These are phyloP conservation scores for Gonatopus flavifemur DNA, from an alignment of 1,140 invertebrate genomes.

Conservation along the genomic window DNA sequence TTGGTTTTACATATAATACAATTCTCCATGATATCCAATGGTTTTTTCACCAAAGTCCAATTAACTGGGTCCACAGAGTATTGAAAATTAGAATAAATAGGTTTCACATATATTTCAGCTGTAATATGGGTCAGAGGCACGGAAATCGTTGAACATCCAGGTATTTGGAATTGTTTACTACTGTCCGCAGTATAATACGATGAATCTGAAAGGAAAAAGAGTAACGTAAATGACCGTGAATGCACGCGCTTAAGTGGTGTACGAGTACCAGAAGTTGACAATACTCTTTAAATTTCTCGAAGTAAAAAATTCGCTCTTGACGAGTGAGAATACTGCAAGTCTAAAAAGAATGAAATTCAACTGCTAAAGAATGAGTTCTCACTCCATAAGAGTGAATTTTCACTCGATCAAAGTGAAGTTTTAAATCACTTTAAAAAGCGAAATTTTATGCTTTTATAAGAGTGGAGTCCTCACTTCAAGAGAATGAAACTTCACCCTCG, in stretches of 20 bases:
- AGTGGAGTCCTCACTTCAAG: too few species aligned
- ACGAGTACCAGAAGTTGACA: too few species aligned
- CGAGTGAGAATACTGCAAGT: background rate
- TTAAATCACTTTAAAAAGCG: too few species aligned
- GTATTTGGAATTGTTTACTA: slow-evolving; percentile 45
- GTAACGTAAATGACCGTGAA: too few species aligned
- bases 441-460: too few species aligned
- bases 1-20: slow-evolving; percentile 50
- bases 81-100: slow-evolving; percentile 56
- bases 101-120: slow-evolving; percentile 65
- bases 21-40: slow-evolving; percentile 61
- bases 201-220: slow-evolving; percentile 30
- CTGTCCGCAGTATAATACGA: slow-evolving; percentile 21
- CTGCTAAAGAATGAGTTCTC: too few species aligned
- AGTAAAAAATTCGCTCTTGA: too few species aligned
- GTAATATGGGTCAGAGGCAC: slow-evolving; percentile 67
- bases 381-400: too few species aligned
- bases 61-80: slow-evolving; percentile 66
- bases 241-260: too few species aligned
- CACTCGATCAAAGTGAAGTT: too few species aligned
- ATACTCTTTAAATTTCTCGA: too few species aligned
- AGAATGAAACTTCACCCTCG: too few species aligned
- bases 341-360: background rate
- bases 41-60: slow-evolving; percentile 67
- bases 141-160: slow-evolving; percentile 59